These are phyloP conservation scores for Ephialtes manifestator DNA, from an alignment of 2,888 invertebrate species.

Conservation along the genomic window DNA sequence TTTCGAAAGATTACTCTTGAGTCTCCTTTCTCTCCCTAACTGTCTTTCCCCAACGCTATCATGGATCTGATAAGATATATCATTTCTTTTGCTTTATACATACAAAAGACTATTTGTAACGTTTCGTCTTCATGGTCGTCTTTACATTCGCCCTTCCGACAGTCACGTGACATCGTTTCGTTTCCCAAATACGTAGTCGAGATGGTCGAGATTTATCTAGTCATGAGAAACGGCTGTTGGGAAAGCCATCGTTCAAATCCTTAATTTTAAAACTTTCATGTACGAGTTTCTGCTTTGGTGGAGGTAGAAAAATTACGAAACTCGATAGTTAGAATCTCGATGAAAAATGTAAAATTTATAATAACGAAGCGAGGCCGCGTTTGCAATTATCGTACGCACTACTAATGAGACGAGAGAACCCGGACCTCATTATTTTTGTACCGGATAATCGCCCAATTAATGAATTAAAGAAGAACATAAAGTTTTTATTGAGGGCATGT, in stretches of 20 bases:
- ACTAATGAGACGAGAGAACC: not conserved
- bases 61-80: slow-evolving; percentile 7
- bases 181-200: slow-evolving; percentile 11
- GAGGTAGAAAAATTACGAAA: not conserved
- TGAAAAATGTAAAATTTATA: not conserved
- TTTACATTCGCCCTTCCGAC: not conserved
- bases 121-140: not conserved
- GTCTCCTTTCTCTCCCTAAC: slow-evolving; percentile 1
- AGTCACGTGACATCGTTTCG: not conserved
- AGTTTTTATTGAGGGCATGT: not conserved
- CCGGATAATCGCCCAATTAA: not conserved
- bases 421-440: not conserved
- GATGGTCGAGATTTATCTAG: slow-evolving; percentile 20
- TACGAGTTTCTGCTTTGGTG: not conserved
- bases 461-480: not conserved
- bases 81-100: not conserved
- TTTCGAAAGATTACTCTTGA: not conserved
- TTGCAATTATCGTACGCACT: not conserved
- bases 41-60: not conserved
- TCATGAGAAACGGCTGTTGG: not conserved
- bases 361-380: not conserved
- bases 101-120: not conserved
- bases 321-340: not conserved
- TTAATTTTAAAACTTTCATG: not conserved
- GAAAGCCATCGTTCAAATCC: not conserved